Evolutionary conservation across 2,797 vertebrate genomes (phyloP), one percentile per base, ranked within the genome.

Genomic region (Nyctalus aviator): DNA sequence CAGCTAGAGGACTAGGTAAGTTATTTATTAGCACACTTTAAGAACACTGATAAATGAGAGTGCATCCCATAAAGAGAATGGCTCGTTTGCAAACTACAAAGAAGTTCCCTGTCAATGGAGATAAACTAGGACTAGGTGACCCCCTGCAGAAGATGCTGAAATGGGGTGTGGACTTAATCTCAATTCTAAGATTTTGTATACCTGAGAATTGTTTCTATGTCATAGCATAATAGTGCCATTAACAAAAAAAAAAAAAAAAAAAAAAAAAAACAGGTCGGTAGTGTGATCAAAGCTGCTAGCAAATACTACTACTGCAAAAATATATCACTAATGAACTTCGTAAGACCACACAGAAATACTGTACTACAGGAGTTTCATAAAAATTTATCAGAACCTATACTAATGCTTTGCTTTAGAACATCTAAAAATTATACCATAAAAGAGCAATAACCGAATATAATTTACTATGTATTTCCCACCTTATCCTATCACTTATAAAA

Each of bases 211-310:
- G 68, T 72, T 18, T 50, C 14, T n/a, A 3, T 32, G 30, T n/a
- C 8, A 2, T 10, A 90, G n/a, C 23, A 25, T 68, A 25, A 76
- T 2, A 46, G 78, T n/a, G 68, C n/a, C 25, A 75, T 17, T 35
- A 78, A 73, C 11, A 94, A 57, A 83, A 90, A 90, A 78, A 50
- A 90, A 90, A 78, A 50, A 90, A 90, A 78, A 50, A 90, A 90
- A 78, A 50, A 90, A 90, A 78, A 50, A 90, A 90, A 78, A 50
- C 23, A 93, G 41, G 32, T 46, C 25, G 46, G 46, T 8, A n/a
- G 25, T 7, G 25, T 17, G 17, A 68, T n/a, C 64, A 76, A 53
- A 78, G 30, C 35, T 44, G 9, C 41, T 59, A 71, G 11, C 17
- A 83, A 59, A 7, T 27, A 77, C 57, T 4, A 85, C 1, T 59